phyloP scores from a whole-genome alignment of 1,140 invertebrate species.

The Cotesia vestalis region DNA sequence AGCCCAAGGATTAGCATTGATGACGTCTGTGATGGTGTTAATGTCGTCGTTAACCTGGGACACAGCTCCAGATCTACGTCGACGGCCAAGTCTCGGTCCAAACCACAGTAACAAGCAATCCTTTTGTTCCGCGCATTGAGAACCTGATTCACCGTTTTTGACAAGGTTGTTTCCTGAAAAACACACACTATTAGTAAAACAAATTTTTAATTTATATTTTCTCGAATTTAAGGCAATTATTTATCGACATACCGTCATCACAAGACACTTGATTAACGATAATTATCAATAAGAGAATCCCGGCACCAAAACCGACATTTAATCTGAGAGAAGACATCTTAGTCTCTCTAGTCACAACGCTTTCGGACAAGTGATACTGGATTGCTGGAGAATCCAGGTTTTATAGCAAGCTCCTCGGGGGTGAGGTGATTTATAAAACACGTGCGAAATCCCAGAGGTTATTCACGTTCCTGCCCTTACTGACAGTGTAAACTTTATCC shows the following conservation, averaged over 20 bases:
- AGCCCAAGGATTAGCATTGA: conserved; percentile 49
- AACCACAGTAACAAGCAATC: conserved; percentile 60
- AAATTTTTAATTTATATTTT: background rate
- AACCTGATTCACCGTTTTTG: conserved; percentile 47
- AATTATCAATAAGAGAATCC: conserved; percentile 36
- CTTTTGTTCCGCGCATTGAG: conserved; percentile 49
- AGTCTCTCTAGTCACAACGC: conserved; percentile 30
- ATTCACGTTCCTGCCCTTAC: background rate
- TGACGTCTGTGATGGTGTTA: conserved; percentile 46
- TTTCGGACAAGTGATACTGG: conserved; percentile 46
- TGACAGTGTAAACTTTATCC: background rate
- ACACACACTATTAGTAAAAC: background rate
- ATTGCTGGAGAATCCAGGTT: conserved; percentile 32
- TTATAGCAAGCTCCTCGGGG: conserved; percentile 44
- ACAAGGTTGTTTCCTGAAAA: conserved; percentile 2
- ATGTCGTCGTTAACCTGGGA: conserved; percentile 45
- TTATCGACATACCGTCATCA: conserved; percentile 51
- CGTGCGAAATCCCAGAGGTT: conserved; percentile 34
- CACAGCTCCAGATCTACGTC: conserved; percentile 51
- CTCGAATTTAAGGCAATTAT: too few species aligned
- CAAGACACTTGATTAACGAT: conserved; percentile 42
- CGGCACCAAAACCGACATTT: conserved; percentile 23
- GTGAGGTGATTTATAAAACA: conserved; percentile 12
- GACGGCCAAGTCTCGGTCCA: conserved; percentile 58
- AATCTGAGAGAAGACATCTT: background rate